Evolutionary conservation across 37 sponge, comb jelly and placozoan species (phyloP).

Genomic region (Sycon ciliatum): DNA sequence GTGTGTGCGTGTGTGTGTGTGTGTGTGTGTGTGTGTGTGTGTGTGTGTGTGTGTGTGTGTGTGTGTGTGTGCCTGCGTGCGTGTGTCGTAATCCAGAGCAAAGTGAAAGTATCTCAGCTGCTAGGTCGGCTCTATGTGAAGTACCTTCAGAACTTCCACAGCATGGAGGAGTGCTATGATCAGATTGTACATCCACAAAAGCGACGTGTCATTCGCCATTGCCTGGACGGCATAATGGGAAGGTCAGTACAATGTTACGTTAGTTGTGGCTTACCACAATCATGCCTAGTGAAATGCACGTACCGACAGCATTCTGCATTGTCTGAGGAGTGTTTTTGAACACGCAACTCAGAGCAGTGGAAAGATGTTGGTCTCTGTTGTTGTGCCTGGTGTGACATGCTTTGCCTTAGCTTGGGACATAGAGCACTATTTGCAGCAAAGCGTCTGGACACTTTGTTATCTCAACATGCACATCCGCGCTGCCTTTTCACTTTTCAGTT

Average conservation of each 20-base stretch:
- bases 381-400: too few relatives aligned
- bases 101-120: slow-evolving; percentile 70
- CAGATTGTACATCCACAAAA: slow-evolving; percentile 98
- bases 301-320: too few relatives aligned
- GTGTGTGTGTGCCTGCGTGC: neutral
- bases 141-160: slow-evolving; percentile 69
- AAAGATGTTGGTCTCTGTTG: too few relatives aligned
- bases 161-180: slow-evolving; percentile 90
- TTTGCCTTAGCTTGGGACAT: too few relatives aligned
- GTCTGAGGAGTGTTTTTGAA: too few relatives aligned
- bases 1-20: neutral
- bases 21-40: slow-evolving; percentile 5
- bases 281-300: neutral
- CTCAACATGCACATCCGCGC: too few relatives aligned
- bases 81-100: slow-evolving; percentile 57
- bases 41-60: slow-evolving; percentile 1
- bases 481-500: too few relatives aligned
- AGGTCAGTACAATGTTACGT: slow-evolving; percentile 37
- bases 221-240: slow-evolving; percentile 88
- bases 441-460: too few relatives aligned
- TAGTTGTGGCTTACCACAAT: neutral
- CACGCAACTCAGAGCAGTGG: too few relatives aligned
- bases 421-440: too few relatives aligned
- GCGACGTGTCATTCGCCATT: slow-evolving; percentile 64
- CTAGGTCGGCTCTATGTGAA: slow-evolving; percentile 77